Base-by-base conservation (phyloP, 1,140 invertebrate genomes). In the Drosophila leontia region DNA sequence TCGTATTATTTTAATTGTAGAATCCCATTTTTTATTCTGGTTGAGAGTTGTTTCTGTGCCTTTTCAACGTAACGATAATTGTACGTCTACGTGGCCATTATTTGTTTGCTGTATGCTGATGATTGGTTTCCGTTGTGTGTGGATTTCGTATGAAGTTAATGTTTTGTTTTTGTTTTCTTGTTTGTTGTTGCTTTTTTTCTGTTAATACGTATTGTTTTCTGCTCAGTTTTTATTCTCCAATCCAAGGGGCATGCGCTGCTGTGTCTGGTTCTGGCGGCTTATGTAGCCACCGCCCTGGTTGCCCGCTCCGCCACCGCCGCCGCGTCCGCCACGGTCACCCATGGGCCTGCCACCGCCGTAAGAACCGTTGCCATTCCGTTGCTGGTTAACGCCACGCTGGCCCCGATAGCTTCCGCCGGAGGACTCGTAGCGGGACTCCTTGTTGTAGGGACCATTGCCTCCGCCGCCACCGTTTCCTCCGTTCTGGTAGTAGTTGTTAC, bases 171-270 rank as follows among this genome's bases (percentile, higher is more conserved):
- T 57, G 57, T 57, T 32, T 51, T 23, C 71, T 71, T 82, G 11
- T 37, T 12, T 37, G 12, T 13, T 50, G 12, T 35, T 75, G 32
- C 45, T 60, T 59, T 37, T 53, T 68, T 55, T 29, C 53, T 17
- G 74, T 71, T 85, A 80, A 90, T 86, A 86, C 83, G 85, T 82
- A 74, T 82, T 67, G 55, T 68, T 59, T 56, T 23, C 42, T 61
- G 56, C 23, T 83, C 67, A 92, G 75, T 92, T 92, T 88, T 92
- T 92, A 53, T 92, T 92, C 63, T 92, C 91, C 78, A 92, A 57
- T 19, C 86, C 75, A 42, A 92, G 70, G 23, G 91, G 84, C 81
- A 92, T 76, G 39, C 91, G 86, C 45, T 90, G 87, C 45, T 55
- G 51, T 2, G 74, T 80, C 51, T 88, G 85, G 44, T 88, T 72